Percentiles rank a stretch among this genome's conserved stretches.
phyloP scores from a whole-genome alignment of 2,797 vertebrate genomes.

The Hydrophis major region DNA sequence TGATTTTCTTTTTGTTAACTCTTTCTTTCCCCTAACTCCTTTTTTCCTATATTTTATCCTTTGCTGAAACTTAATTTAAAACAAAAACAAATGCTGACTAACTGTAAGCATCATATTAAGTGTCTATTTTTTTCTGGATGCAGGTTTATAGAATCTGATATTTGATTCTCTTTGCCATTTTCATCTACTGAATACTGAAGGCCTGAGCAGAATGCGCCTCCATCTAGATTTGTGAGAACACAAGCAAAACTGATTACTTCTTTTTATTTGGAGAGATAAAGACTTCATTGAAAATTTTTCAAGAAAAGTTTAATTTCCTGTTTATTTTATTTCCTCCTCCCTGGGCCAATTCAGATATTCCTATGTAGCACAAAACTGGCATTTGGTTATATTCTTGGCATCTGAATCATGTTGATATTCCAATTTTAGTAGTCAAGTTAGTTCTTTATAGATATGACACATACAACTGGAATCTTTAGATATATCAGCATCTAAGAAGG shows the following conservation, averaged over 20 bases:
- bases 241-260: not conserved
- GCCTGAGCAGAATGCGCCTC: not conserved
- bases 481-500: not conserved
- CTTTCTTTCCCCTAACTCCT: not conserved
- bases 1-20: not conserved
- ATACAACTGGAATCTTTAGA: not conserved
- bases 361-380: not conserved
- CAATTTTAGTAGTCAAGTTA: not conserved
- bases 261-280: not conserved
- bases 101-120: not conserved
- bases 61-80: not conserved
- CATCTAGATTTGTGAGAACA: not conserved
- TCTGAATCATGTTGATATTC: not conserved
- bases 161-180: not conserved
- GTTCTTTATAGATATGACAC: slow-evolving; percentile 25
- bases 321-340: not conserved
- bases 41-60: not conserved
- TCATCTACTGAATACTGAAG: not conserved
- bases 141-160: not conserved
- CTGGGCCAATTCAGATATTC: not conserved
- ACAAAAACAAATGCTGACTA: not conserved
- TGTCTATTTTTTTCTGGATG: not conserved
- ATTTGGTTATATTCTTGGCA: not conserved
- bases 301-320: not conserved
- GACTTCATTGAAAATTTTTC: not conserved